Base-by-base conservation (phyloP, 1,140 invertebrate genomes). In the Leucophenga varia region DNA sequence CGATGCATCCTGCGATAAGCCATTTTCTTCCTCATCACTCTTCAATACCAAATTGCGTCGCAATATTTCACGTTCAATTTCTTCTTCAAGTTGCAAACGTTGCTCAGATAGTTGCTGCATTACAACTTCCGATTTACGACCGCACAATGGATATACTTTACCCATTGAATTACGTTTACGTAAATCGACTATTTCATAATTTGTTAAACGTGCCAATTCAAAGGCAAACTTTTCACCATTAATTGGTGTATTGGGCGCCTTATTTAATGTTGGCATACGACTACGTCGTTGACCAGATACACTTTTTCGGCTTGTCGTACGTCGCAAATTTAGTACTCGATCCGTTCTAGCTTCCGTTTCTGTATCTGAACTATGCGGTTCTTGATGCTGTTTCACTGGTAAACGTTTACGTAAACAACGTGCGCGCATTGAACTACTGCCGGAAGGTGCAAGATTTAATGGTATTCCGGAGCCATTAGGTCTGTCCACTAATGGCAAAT, bases 131-230 rank as follows among this genome's bases (percentile, higher is more conserved):
- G 20, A 43, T n/a, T 49, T 42, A 1, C 52, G 32, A 0, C 61
- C 59, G 22, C 55, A 48, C 5, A 64, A 1, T 5, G 59, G 44
- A 30, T 42, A 25, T 1, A 53, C 4, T 13, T 36, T 31, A 13
- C 59, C 56, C 21, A 52, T 6, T 16, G 69, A 72, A 20, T 64
- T 67, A 5, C 64, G 61, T 35, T 69, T 72, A 1, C 69, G 64
- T 28, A 72, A 48, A 49, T 72, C 69, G 13, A 72, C 34, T 39
- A 72, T 69, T 32, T 71, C 64, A 42, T 55, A 52, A 43, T 67
- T 57, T 38, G 52, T 69, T 55, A 72, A 53, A 2, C 59, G 52
- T 12, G 47, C 41, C 30, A 70, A 25, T 25, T 72, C 69, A 18
- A 43, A 16, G 5, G 69, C 61, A 32, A 64, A 64, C 17, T 54